Evolutionary conservation across 2,888 invertebrate genomes (phyloP).

Genomic region (Lordiphosa andalusiaca): DNA sequence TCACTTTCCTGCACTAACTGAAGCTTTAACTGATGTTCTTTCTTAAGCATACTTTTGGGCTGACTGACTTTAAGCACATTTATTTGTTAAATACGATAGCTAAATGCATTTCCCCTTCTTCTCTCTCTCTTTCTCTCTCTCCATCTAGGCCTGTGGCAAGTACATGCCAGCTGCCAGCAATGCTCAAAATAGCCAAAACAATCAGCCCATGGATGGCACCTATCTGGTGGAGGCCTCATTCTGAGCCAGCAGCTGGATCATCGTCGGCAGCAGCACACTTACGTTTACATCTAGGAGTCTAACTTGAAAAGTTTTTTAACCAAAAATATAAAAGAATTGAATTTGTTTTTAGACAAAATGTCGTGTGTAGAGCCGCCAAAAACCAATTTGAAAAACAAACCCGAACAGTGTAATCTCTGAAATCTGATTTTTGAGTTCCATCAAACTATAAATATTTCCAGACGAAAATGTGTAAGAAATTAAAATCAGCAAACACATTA

Average conservation of each 20-base stretch:
- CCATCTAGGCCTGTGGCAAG: conserved; percentile 87
- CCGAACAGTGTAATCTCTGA: conserved; percentile 48
- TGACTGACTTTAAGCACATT: conserved; percentile 10
- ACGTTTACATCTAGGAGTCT: conserved; percentile 57
- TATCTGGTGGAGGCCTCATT: conserved; percentile 92
- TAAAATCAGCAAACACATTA: conserved; percentile 41
- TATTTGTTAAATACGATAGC: no score
- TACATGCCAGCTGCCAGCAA: conserved; percentile 92
- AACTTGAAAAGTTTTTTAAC: conserved; percentile 68
- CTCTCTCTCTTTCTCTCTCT: conserved; percentile 5
- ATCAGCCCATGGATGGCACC: conserved; percentile 91
- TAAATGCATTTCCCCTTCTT: conserved; percentile 9
- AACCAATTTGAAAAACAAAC: conserved; percentile 8
- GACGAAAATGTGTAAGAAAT: conserved; percentile 46
- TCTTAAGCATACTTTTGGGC: no score
- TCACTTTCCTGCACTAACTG: no score
- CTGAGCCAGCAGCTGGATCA: conserved; percentile 80
- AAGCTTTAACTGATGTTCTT: no score
- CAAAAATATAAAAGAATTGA: conserved; percentile 29
- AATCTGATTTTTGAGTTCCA: conserved; percentile 64
- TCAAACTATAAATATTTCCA: conserved; percentile 28
- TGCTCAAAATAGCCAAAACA: conserved; percentile 89
- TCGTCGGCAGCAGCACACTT: conserved; percentile 31
- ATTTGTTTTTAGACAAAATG: conserved; percentile 49
- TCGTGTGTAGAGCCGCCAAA: conserved; percentile 33